Conservation (phyloP, 2,797 vertebrate genomes). For the Acanthiza pusilla region DNA sequence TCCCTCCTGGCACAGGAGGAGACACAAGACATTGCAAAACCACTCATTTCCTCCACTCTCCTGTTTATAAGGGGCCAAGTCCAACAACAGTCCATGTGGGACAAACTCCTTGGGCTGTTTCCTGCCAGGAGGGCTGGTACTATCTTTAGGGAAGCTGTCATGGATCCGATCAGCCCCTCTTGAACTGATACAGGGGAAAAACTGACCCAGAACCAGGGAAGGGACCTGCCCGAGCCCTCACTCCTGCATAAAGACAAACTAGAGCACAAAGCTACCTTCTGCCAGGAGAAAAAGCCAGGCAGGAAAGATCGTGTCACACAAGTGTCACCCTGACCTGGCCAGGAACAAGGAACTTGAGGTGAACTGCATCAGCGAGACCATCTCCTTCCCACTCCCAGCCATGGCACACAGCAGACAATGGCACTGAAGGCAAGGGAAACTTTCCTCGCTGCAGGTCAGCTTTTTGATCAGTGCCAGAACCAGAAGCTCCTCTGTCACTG, state of each 20-base stretch:
- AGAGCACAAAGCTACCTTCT: neutral
- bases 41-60: neutral
- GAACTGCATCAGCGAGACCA: neutral
- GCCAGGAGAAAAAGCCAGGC: neutral
- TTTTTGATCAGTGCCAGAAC: neutral
- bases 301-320: neutral
- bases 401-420: rapidly evolving
- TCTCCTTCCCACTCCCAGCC: neutral
- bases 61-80: neutral
- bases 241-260: neutral
- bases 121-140: neutral
- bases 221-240: rapidly evolving
- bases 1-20: neutral
- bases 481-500: neutral
- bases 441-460: neutral
- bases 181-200: neutral
- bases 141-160: neutral
- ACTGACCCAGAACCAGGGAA: neutral
- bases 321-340: neutral
- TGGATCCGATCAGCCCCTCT: neutral
- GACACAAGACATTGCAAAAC: neutral
- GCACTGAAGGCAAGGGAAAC: neutral
- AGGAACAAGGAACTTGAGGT: neutral
- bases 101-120: neutral
- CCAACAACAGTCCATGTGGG: neutral